phyloP scores from a whole-genome alignment of 2,797 vertebrate species.

The Falco concolor region DNA sequence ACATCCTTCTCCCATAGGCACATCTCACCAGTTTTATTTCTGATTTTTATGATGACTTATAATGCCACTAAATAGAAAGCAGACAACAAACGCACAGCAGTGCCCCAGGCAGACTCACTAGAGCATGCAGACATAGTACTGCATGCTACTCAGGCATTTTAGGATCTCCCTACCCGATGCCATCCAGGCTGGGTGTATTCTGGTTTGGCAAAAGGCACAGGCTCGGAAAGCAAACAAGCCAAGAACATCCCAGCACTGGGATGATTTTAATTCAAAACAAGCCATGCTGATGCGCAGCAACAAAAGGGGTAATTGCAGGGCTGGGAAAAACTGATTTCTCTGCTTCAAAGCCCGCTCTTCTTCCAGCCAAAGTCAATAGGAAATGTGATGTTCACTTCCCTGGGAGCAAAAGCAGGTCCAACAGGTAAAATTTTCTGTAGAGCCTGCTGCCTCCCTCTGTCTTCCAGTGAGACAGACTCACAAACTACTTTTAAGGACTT shows the following conservation, averaged over 20 bases:
- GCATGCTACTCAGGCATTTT: neutral
- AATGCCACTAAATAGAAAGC: neutral
- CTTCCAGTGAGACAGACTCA: neutral
- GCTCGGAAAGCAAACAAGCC: neutral
- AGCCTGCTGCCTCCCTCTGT: neutral
- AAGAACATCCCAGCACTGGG: neutral
- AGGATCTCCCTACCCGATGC: neutral
- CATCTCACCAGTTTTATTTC: neutral
- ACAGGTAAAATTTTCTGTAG: neutral
- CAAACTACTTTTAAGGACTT: neutral
- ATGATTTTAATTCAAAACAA: neutral
- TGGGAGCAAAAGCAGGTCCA: neutral
- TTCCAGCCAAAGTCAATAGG: neutral
- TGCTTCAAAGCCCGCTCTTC: neutral
- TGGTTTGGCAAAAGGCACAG: neutral
- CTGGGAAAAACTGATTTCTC: neutral
- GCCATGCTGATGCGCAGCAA: neutral
- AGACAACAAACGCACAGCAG: neutral
- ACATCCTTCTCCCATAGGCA: neutral
- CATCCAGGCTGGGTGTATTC: neutral
- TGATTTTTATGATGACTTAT: neutral
- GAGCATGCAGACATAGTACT: neutral
- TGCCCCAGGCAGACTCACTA: neutral
- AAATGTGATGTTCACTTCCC: neutral
- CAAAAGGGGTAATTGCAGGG: constrained; percentile 9